Evolutionary conservation across 2,797 vertebrate species (phyloP).

Genomic region (Gouania willdenowi): DNA sequence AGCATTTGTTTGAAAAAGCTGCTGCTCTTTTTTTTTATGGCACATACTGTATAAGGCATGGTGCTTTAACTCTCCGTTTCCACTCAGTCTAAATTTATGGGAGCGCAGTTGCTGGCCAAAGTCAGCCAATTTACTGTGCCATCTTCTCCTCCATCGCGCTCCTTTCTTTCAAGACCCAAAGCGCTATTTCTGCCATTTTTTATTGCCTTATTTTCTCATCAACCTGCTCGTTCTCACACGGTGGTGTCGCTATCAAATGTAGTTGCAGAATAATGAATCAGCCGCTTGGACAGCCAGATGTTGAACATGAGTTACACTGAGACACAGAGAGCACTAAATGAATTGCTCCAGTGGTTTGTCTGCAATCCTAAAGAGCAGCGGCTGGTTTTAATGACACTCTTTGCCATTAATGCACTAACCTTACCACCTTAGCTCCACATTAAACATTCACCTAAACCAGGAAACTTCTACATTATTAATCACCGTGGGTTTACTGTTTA

Average conservation of each 20-base stretch:
- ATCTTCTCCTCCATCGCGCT: constrained; percentile 13
- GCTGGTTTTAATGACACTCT: no score
- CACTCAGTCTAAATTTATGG: constrained; percentile 43
- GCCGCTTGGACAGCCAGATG: constrained; percentile 26
- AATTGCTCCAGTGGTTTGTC: constrained; percentile 18
- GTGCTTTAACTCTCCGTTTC: constrained; percentile 13
- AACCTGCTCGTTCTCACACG: constrained; percentile 10
- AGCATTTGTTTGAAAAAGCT: no score
- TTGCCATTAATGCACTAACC: no score
- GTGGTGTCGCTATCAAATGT: constrained; percentile 26
- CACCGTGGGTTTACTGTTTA: no score
- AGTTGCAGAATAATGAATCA: constrained; percentile 36
- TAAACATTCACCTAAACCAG: no score
- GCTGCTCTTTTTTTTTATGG: constrained; percentile 9
- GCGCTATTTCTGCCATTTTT: constrained; percentile 5
- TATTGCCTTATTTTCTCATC: constrained; percentile 27
- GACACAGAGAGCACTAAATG: constrained; percentile 13
- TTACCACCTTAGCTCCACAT: no score
- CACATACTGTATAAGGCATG: neutral
- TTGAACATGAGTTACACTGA: constrained; percentile 29
- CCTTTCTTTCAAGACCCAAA: constrained; percentile 32
- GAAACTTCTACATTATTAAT: no score
- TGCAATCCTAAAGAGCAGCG: neutral
- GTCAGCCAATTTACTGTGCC: constrained; percentile 27
- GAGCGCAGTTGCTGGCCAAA: constrained; percentile 20